Percentiles rank a stretch among this genome's conserved stretches.
phyloP scores from a whole-genome alignment of 2,113 vertebrate species.

The Neopipo cinnamomea region DNA sequence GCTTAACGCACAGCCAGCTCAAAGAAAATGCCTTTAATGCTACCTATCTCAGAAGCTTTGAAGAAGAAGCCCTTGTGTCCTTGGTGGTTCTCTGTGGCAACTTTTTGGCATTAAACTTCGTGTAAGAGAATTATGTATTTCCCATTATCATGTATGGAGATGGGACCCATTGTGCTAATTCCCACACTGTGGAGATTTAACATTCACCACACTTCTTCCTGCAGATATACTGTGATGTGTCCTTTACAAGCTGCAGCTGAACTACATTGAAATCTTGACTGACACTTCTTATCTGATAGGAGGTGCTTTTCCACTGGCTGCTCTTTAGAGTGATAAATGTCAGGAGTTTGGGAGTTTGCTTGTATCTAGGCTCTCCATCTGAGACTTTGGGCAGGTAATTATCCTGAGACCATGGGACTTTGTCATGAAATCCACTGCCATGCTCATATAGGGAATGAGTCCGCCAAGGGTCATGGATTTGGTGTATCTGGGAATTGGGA shows the following conservation, averaged over 20 bases:
- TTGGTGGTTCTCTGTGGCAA: conserved; percentile 29
- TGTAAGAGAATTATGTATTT: conserved; percentile 7
- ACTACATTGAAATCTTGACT: conserved; percentile 67
- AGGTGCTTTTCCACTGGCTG: conserved; percentile 28
- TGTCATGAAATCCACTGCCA: conserved; percentile 44
- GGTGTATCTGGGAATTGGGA: neutral
- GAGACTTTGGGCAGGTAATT: conserved; percentile 67
- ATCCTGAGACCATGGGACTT: conserved; percentile 44
- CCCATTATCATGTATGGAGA: conserved; percentile 58
- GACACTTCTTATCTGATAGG: conserved; percentile 69
- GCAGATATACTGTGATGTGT: conserved; percentile 56
- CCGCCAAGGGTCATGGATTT: conserved; percentile 22
- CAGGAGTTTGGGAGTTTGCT: conserved; percentile 60
- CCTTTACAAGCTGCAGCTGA: conserved; percentile 50
- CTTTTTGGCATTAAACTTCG: conserved; percentile 54
- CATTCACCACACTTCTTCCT: conserved; percentile 24
- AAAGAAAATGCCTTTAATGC: neutral
- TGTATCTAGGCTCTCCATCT: conserved; percentile 61
- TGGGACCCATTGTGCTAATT: conserved; percentile 59
- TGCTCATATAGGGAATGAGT: neutral
- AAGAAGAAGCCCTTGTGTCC: conserved; percentile 38
- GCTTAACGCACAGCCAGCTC: conserved; percentile 28
- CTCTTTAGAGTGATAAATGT: conserved; percentile 70
- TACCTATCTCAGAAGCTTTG: conserved; percentile 39
- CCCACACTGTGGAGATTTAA: conserved; percentile 45